Conservation (phyloP, 2,113 vertebrate species). For the Anhinga anhinga region DNA sequence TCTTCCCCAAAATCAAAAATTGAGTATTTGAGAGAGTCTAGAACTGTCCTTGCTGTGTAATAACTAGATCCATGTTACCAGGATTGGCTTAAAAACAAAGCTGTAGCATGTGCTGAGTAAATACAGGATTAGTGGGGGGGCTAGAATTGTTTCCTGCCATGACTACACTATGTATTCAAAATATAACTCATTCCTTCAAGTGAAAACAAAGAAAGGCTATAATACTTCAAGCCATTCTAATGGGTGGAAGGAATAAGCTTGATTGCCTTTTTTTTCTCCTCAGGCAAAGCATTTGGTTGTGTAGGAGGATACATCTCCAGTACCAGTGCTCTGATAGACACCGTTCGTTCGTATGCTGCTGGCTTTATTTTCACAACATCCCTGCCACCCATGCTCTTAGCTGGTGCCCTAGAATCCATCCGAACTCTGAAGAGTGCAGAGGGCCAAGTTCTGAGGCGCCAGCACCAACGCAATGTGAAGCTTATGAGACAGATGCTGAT, state of each 20-base stretch:
- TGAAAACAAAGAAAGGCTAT: not conserved
- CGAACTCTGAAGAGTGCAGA: slow-evolving; percentile 86
- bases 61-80: not conserved
- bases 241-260: not conserved
- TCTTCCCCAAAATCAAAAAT: not conserved
- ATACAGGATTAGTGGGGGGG: not conserved
- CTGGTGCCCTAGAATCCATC: slow-evolving; percentile 88
- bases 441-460: slow-evolving; percentile 83
- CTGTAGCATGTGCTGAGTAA: not conserved
- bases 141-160: not conserved
- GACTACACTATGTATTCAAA: not conserved
- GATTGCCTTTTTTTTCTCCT: not conserved
- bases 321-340: slow-evolving; percentile 86
- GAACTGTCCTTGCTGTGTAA: not conserved
- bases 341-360: slow-evolving; percentile 89
- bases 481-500: slow-evolving; percentile 95
- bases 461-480: slow-evolving; percentile 95
- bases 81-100: slow-evolving; percentile 16
- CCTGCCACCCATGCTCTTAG: slow-evolving; percentile 92
- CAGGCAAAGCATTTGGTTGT: slow-evolving; percentile 97
- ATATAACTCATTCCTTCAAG: not conserved
- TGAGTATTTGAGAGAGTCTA: not conserved
- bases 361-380: slow-evolving; percentile 98
- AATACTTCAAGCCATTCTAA: not conserved
- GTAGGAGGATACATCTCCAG: slow-evolving; percentile 96